These are phyloP conservation scores for Euwallacea similis DNA, from an alignment of 1,140 invertebrate species.

Conservation along the genomic window DNA sequence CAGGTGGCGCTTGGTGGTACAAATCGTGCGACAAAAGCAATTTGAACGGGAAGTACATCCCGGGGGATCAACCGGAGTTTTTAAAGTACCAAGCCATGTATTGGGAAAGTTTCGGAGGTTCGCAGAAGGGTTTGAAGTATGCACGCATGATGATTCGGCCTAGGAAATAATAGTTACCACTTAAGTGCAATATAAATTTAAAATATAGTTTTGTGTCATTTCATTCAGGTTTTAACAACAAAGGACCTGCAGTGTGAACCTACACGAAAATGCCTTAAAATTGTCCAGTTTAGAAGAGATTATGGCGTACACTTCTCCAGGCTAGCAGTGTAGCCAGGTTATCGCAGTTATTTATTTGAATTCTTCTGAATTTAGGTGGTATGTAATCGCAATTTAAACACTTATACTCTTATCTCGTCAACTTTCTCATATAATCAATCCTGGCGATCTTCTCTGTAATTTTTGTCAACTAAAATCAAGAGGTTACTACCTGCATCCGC, in stretches of 20 bases:
- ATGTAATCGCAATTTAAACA: too few species aligned
- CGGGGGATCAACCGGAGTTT: slow-evolving; percentile 57
- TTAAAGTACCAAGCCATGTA: slow-evolving; percentile 62
- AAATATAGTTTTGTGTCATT: not conserved
- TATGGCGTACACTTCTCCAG: too few species aligned
- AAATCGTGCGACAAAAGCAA: slow-evolving; percentile 62
- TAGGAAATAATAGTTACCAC: slow-evolving; percentile 6
- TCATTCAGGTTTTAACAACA: not conserved
- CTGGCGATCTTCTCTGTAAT: slow-evolving; percentile 23
- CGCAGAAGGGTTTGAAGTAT: slow-evolving; percentile 58
- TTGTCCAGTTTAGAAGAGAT: too few species aligned
- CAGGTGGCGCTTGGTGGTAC: slow-evolving; percentile 71
- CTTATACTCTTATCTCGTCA: not conserved
- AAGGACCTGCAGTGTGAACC: not conserved
- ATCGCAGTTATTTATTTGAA: too few species aligned
- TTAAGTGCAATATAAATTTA: not conserved
- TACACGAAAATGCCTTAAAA: not conserved
- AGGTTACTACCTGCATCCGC: not conserved
- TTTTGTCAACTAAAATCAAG: slow-evolving; percentile 18
- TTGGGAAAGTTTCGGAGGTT: slow-evolving; percentile 64
- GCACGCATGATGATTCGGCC: slow-evolving; percentile 63
- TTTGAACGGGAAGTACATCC: slow-evolving; percentile 63
- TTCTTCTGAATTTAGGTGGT: too few species aligned
- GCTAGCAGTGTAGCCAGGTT: too few species aligned
- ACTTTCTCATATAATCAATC: slow-evolving; percentile 23